Evolutionary conservation across 1,140 invertebrate species (phyloP).

Genomic region (Lasaia peninsularis): DNA sequence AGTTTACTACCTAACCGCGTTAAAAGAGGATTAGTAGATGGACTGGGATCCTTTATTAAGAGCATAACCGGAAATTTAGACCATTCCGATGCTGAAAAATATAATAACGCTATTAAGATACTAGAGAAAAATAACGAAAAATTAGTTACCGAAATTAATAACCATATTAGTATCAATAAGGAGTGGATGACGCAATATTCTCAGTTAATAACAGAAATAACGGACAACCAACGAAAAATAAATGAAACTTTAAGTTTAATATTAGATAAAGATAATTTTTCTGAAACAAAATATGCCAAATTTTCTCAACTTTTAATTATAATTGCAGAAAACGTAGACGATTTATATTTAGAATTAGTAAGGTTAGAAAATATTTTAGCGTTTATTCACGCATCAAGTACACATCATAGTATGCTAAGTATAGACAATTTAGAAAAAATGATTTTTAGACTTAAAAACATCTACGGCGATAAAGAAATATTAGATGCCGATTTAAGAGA

Average conservation of each 20-base stretch:
- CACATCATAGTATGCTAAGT: no score
- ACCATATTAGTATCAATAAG: slow-evolving; percentile 19
- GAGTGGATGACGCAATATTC: background rate
- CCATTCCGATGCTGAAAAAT: slow-evolving; percentile 22
- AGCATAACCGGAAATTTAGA: slow-evolving; percentile 28
- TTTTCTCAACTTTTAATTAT: no score
- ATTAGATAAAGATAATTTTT: background rate
- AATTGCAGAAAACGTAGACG: no score
- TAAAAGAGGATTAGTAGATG: slow-evolving; percentile 28
- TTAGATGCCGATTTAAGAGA: no score
- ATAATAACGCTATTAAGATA: slow-evolving; percentile 22
- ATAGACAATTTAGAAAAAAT: no score
- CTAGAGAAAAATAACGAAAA: slow-evolving; percentile 14
- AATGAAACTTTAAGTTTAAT: background rate
- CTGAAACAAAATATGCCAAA: no score
- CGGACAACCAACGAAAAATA: background rate
- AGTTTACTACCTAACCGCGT: slow-evolving; percentile 8
- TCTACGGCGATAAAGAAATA: no score
- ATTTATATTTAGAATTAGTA: no score
- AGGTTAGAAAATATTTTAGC: no score
- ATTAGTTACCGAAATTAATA: slow-evolving; percentile 17
- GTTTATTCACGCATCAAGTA: no score
- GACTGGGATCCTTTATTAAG: slow-evolving; percentile 27
- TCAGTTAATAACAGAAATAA: background rate
- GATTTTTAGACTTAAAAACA: no score